A percentile compares a stretch with the other conserved stretches of the same genome.
Conservation (phyloP, 2,888 invertebrate species). For the Drosophila differens region DNA sequence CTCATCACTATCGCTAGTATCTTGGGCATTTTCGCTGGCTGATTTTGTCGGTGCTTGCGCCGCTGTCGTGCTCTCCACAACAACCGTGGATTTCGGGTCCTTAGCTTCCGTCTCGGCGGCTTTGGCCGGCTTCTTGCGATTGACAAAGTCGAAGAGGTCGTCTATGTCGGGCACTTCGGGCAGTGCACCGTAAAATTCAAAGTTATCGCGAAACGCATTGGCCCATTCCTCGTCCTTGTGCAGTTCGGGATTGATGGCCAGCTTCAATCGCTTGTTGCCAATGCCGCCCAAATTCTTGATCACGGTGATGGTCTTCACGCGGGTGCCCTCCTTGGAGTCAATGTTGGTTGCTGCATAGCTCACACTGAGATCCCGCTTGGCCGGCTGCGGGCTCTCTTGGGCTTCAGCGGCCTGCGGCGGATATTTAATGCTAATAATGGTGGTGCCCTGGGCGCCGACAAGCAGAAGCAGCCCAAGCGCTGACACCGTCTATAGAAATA, state of each 20-base stretch:
- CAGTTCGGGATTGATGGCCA: slow-evolving; percentile 81
- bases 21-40: slow-evolving; percentile 43
- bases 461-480: slow-evolving; percentile 63
- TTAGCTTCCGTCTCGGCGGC: slow-evolving; percentile 34
- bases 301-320: slow-evolving; percentile 85
- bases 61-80: slow-evolving; percentile 34
- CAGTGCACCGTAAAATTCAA: slow-evolving; percentile 82
- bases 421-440: slow-evolving; percentile 77
- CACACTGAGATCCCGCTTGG: slow-evolving; percentile 83
- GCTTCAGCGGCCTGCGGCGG: slow-evolving; percentile 48
- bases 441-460: slow-evolving; percentile 72
- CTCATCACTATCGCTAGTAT: slow-evolving; percentile 56
- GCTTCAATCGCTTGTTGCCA: slow-evolving; percentile 68
- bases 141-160: slow-evolving; percentile 83
- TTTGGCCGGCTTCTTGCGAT: slow-evolving; percentile 67
- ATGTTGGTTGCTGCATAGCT: slow-evolving; percentile 85
- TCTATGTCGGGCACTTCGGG: slow-evolving; percentile 84
- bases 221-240: slow-evolving; percentile 84
- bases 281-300: slow-evolving; percentile 83
- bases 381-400: slow-evolving; percentile 62
- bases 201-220: slow-evolving; percentile 83
- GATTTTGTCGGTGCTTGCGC: slow-evolving; percentile 44
- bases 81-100: slow-evolving; percentile 27
- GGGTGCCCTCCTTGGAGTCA: slow-evolving; percentile 84
- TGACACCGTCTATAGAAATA: slow-evolving; percentile 58